These are phyloP conservation scores for Megaceryle torquata DNA, from an alignment of 2,113 vertebrate species.

Conservation along the genomic window DNA sequence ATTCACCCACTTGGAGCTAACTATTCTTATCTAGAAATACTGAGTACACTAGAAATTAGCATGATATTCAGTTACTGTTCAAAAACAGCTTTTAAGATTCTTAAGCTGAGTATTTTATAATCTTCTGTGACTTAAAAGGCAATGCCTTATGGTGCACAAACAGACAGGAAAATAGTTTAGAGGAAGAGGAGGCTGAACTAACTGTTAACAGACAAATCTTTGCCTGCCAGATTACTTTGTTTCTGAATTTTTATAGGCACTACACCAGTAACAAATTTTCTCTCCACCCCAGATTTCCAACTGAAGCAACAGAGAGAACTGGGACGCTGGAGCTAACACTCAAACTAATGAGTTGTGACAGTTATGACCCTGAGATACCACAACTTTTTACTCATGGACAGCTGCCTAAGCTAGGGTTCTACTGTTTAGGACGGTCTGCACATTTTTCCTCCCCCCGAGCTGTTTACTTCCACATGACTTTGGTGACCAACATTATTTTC, in stretches of 20 bases:
- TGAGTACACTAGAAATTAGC: not conserved
- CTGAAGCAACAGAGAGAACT: not conserved
- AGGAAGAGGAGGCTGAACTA: not conserved
- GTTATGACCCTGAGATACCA: not conserved
- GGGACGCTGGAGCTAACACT: not conserved
- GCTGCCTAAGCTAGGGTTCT: not conserved
- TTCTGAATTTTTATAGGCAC: not conserved
- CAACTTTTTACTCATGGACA: not conserved
- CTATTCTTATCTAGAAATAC: not conserved
- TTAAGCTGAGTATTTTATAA: not conserved
- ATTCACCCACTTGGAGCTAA: not conserved
- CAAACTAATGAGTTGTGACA: not conserved
- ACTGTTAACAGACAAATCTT: not conserved
- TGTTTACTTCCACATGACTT: not conserved
- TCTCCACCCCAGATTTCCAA: not conserved
- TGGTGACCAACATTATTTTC: not conserved
- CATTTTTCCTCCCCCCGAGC: fast-evolving
- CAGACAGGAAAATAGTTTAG: not conserved
- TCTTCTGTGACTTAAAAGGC: not conserved
- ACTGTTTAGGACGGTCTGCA: not conserved
- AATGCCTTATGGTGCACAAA: not conserved
- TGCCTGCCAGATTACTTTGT: not conserved
- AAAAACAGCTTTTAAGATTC: not conserved
- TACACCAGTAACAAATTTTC: not conserved
- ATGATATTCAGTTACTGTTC: not conserved